Conservation (phyloP, 2,113 vertebrate species). For the Atherinomorus stipes region DNA sequence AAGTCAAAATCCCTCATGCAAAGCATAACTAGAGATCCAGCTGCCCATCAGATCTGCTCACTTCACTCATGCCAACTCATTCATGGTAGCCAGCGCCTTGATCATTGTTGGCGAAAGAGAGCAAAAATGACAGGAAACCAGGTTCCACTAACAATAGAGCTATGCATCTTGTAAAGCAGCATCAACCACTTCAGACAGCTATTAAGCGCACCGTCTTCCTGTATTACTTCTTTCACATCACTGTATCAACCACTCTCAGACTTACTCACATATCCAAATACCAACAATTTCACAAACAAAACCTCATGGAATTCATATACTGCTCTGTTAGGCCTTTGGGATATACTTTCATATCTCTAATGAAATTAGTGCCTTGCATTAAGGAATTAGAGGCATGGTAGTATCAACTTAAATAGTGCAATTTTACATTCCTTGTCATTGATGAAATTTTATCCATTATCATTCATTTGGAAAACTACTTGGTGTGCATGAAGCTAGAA, state of each 20-base stretch:
- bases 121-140: constrained; percentile 19
- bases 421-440: constrained; percentile 79
- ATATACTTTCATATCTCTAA: constrained; percentile 30
- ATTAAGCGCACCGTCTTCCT: constrained; percentile 4
- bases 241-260: constrained; percentile 34
- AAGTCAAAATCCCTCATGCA: constrained; percentile 55
- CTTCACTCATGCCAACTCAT: constrained; percentile 62
- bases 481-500: constrained; percentile 55
- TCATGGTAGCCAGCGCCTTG: constrained; percentile 54
- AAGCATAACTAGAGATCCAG: constrained; percentile 44
- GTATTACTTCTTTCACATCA: constrained; percentile 47
- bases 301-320: constrained; percentile 26
- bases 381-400: constrained; percentile 60
- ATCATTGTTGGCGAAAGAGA: constrained; percentile 64
- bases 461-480: constrained; percentile 64
- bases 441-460: constrained; percentile 44
- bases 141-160: constrained; percentile 25
- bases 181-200: constrained; percentile 33
- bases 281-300: constrained; percentile 32
- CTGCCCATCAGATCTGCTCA: constrained; percentile 25
- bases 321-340: constrained; percentile 46
- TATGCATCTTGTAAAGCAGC: constrained; percentile 45
- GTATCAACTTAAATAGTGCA: constrained; percentile 75
- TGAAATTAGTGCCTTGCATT: constrained; percentile 49
- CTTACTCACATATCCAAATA: constrained; percentile 23